Evolutionary conservation across 2,888 invertebrate genomes (phyloP).

Genomic region (Coleophora deauratella): DNA sequence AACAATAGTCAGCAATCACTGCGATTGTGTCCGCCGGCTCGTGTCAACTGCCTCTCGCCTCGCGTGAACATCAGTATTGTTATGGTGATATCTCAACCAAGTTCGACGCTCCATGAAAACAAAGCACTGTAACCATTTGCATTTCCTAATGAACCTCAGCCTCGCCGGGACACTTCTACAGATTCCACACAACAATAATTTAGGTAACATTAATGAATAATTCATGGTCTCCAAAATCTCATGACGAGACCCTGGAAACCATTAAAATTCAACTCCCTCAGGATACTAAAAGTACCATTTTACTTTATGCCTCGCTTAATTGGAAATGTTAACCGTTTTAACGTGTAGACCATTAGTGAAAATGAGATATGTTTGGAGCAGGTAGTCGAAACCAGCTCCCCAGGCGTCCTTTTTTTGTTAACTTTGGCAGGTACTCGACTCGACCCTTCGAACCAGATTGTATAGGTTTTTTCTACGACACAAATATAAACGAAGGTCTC

Average conservation of each 20-base stretch:
- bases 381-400: slow-evolving; percentile 51
- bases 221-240: slow-evolving; percentile 39
- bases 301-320: slow-evolving; percentile 47
- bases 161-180: neutral
- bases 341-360: slow-evolving; percentile 53
- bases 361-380: slow-evolving; percentile 50
- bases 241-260: slow-evolving; percentile 15
- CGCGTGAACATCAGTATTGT: slow-evolving; percentile 55
- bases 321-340: slow-evolving; percentile 60
- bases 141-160: slow-evolving; percentile 32
- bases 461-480: slow-evolving; percentile 34
- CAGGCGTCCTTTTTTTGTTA: slow-evolving; percentile 51
- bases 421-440: slow-evolving; percentile 57
- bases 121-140: slow-evolving; percentile 53
- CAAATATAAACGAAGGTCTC: slow-evolving; percentile 23
- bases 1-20: slow-evolving; percentile 65
- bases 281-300: slow-evolving; percentile 46
- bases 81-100: slow-evolving; percentile 55
- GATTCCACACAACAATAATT: neutral
- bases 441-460: slow-evolving; percentile 46
- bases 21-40: slow-evolving; percentile 43
- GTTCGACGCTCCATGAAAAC: slow-evolving; percentile 54
- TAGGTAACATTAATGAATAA: slow-evolving; percentile 42
- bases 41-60: slow-evolving; percentile 62
- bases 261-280: slow-evolving; percentile 55